Conservation (phyloP, 2,888 invertebrate genomes). For the Microctonus aethiopoides region DNA sequence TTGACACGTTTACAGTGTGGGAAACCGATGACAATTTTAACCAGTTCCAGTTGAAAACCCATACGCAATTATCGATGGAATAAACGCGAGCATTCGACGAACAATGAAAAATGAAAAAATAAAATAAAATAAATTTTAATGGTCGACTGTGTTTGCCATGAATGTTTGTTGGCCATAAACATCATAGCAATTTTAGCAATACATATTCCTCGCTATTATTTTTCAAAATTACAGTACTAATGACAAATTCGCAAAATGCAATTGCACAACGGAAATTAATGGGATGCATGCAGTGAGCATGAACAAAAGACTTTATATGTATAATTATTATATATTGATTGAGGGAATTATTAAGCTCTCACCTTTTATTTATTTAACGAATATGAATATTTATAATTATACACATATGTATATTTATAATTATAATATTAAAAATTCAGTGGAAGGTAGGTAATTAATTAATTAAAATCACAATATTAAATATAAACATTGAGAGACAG, state of each 20-base stretch:
- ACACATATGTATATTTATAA: background rate
- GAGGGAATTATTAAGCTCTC: background rate
- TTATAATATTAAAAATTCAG: background rate
- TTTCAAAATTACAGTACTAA: background rate
- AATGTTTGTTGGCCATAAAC: background rate
- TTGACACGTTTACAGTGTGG: too few relatives aligned
- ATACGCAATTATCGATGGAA: too few relatives aligned
- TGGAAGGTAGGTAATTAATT: background rate
- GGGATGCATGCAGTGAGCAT: background rate
- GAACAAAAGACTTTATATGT: background rate
- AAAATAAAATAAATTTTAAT: background rate
- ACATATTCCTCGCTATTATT: background rate
- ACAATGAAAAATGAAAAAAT: background rate
- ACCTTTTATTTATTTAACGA: background rate
- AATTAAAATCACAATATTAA: background rate
- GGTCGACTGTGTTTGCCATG: background rate
- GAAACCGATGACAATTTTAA: too few relatives aligned
- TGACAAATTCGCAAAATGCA: background rate
- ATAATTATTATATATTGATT: background rate
- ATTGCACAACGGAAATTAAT: background rate
- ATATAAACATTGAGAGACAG: background rate
- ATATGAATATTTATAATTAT: background rate
- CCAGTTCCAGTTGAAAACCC: too few relatives aligned
- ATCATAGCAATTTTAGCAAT: background rate
- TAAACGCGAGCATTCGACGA: background rate